These are phyloP conservation scores for Halictus quadricinctus DNA, from an alignment of 2,888 invertebrate genomes.

Conservation along the genomic window DNA sequence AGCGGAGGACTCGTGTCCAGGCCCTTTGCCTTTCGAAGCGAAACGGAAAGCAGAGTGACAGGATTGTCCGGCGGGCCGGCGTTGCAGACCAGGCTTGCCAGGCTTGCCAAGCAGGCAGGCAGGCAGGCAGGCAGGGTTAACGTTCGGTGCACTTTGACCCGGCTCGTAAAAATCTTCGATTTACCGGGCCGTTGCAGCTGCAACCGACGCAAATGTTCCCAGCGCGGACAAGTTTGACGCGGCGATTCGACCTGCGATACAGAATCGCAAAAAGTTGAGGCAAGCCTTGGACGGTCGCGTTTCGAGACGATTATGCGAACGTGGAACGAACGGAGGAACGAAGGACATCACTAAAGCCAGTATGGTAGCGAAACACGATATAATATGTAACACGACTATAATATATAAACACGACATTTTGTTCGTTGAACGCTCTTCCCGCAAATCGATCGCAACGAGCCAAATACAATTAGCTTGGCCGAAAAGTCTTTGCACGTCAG, in stretches of 20 bases:
- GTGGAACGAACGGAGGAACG: not conserved
- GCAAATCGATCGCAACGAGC: too few species aligned
- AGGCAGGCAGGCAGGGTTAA: conserved; percentile 26
- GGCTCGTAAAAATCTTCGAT: conserved; percentile 76
- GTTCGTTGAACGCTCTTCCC: too few species aligned
- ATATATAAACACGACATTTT: too few species aligned
- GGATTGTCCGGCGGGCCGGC: conserved; percentile 1
- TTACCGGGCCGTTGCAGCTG: conserved; percentile 76
- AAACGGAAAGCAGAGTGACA: not conserved
- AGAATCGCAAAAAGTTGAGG: conserved; percentile 8
- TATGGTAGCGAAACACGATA: not conserved
- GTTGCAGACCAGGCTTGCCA: too few species aligned
- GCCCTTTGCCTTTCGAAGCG: not conserved
- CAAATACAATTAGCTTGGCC: too few species aligned
- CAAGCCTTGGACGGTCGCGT: conserved; percentile 2
- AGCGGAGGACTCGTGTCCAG: not conserved
- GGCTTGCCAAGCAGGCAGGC: not conserved
- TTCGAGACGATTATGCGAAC: conserved; percentile 11
- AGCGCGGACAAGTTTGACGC: conserved; percentile 16
- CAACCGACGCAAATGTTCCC: conserved; percentile 67
- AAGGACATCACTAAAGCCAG: not conserved
- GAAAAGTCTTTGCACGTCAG: too few species aligned
- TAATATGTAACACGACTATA: not conserved
- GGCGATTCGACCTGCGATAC: conserved; percentile 25
- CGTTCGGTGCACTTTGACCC: conserved; percentile 75